These are phyloP conservation scores for Gavia stellata DNA, from an alignment of 2,113 vertebrate species.

Conservation along the genomic window DNA sequence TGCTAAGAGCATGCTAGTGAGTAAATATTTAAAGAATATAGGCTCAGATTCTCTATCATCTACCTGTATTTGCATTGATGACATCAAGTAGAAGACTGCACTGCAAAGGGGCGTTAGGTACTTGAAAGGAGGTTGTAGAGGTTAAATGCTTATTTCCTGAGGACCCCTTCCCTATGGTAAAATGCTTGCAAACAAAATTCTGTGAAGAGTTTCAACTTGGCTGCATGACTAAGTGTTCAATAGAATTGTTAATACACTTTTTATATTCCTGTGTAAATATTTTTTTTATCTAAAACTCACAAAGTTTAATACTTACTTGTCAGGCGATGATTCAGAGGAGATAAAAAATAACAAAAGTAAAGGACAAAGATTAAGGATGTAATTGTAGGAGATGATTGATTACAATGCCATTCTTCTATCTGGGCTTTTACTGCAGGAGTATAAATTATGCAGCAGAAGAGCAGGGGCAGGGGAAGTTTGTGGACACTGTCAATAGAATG, in stretches of 20 bases:
- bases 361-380: constrained; percentile 11
- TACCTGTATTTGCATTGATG: constrained; percentile 44
- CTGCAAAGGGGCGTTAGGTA: constrained; percentile 9
- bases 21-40: constrained; percentile 55
- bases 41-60: constrained; percentile 33
- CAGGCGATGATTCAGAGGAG: constrained; percentile 36
- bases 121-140: neutral
- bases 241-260: constrained; percentile 38
- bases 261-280: constrained; percentile 56
- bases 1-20: constrained; percentile 13
- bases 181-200: constrained; percentile 4
- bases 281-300: constrained; percentile 50
- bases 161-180: neutral
- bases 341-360: constrained; percentile 32
- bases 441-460: constrained; percentile 46
- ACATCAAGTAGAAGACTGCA: constrained; percentile 10
- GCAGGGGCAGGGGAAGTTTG: neutral
- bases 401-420: neutral
- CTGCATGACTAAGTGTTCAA: constrained; percentile 29
- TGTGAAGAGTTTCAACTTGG: constrained; percentile 18
- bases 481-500: neutral
- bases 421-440: neutral
- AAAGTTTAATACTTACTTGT: constrained; percentile 49
- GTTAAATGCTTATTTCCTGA: constrained; percentile 42
- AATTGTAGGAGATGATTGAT: constrained; percentile 10